Base-by-base conservation (phyloP, 2,797 vertebrate species). In the Moxostoma hubbsi region DNA sequence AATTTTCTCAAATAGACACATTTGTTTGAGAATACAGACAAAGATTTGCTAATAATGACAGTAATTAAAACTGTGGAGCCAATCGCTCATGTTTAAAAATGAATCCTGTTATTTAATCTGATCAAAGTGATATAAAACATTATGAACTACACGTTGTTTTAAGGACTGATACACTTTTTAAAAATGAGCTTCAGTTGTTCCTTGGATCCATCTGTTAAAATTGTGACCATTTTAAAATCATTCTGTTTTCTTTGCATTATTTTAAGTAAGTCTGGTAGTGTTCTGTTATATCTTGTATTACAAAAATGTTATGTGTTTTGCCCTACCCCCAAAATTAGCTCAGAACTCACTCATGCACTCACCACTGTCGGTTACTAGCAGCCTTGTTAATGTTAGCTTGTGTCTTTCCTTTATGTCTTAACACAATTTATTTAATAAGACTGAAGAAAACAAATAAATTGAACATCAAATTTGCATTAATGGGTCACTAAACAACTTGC, bases 1-100 rank as follows among this genome's bases (percentile, higher is more conserved):
- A 13, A 69, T 55, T 51, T 62, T 51, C 70, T 62, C 66, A 64
- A 82, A 81, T 79, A 79, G 70, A 78, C 69, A 45, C 74, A 79
- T 79, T 79, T 79, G 62, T 66, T 75, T 75, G 46, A 71, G 70
- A 46, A 62, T 62, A 62, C n/a, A 78, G 75, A 70, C 15, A 50
- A 61, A 58, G 49, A 24, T 24, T 54, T 78, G 57, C 15, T 8
- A 70, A 70, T 36, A 78, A 63, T 70, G 66, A 53, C 43, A 18
- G 45, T 75, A 71, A 79, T 82, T 79, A 75, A 70, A 75, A 49
- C 10, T 11, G 18, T 45, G 58, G 58, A 75, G 43, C 73, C 73
- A 65, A 57, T 54, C 11, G 47, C 43, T 24, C 43, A 59, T 77
- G 47, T 61, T 69, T 43, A 16, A 53, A 2, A 0, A 58, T 59